A percentile compares a stretch with the other conserved stretches of the same genome.
These are phyloP conservation scores for Brachycybe producta DNA, from an alignment of 2,888 invertebrate species.

Conservation along the genomic window DNA sequence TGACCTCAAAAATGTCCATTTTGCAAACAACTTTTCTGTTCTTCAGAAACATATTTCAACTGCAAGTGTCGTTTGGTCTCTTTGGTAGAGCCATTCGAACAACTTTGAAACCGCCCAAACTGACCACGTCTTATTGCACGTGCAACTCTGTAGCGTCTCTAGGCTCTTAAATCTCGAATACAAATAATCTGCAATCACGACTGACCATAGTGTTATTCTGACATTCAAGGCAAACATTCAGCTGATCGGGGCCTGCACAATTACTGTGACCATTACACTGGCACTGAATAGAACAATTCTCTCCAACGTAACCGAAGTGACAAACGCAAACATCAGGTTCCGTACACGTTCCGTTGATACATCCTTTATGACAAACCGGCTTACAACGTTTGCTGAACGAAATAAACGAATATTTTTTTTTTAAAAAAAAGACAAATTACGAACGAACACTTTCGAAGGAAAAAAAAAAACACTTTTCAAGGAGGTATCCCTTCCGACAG, in stretches of 20 bases:
- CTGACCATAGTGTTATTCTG: conserved; percentile 77
- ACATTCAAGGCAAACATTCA: conserved; percentile 68
- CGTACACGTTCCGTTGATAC: conserved; percentile 33
- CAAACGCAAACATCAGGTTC: conserved; percentile 49
- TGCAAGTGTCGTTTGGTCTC: no score
- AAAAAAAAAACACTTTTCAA: conserved; percentile 37
- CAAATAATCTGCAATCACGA: no score
- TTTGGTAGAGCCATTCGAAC: no score
- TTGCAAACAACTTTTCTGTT: no score
- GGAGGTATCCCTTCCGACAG: conserved; percentile 44
- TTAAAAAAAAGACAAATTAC: background rate
- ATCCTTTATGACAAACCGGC: conserved; percentile 35
- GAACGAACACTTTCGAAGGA: background rate
- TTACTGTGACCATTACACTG: conserved; percentile 89
- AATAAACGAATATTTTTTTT: no score
- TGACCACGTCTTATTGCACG: no score
- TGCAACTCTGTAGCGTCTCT: no score
- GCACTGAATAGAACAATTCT: conserved; percentile 85
- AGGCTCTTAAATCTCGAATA: no score
- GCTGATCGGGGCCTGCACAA: conserved; percentile 72
- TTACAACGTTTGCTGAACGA: conserved; percentile 23
- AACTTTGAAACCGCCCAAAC: no score
- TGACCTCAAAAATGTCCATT: no score
- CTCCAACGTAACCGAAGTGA: conserved; percentile 88
- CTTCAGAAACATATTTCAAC: no score